Evolutionary conservation across 35 echinoderm and acorn worm species (phyloP).

Genomic region (Ptychodera flava): DNA sequence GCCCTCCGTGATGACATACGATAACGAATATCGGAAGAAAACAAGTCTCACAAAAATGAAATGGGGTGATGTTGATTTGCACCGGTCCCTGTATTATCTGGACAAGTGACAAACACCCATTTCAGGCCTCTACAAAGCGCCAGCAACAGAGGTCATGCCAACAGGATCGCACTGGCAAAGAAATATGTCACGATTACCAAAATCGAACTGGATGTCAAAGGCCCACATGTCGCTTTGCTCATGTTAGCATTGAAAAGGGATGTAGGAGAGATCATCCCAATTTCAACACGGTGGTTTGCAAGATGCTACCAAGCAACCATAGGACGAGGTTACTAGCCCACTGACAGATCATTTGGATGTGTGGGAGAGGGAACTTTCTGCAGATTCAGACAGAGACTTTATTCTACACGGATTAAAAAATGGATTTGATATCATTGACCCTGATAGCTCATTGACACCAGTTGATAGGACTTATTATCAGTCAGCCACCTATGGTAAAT

Average conservation of each 20-base stretch:
- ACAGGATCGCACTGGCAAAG: neutral
- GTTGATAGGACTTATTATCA: neutral
- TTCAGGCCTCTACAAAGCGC: too few relatives aligned
- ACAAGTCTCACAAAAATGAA: neutral
- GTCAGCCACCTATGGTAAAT: neutral
- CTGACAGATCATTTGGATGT: neutral
- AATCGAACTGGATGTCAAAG: neutral
- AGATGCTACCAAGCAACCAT: neutral
- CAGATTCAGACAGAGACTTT: neutral
- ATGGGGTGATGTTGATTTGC: neutral
- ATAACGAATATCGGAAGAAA: neutral
- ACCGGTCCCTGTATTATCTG: neutral
- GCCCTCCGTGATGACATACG: neutral
- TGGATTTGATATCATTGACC: neutral
- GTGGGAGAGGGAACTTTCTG: neutral
- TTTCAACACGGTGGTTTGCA: neutral
- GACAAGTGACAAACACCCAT: too few relatives aligned
- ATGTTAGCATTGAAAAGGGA: neutral
- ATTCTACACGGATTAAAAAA: neutral
- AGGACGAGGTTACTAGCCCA: neutral
- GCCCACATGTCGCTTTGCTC: neutral
- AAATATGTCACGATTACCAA: neutral
- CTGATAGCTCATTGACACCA: neutral
- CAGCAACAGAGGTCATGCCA: too few relatives aligned
- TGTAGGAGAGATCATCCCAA: neutral